These are phyloP conservation scores for Drosophila persimilis DNA, from an alignment of 1,140 invertebrate genomes.

Conservation along the genomic window DNA sequence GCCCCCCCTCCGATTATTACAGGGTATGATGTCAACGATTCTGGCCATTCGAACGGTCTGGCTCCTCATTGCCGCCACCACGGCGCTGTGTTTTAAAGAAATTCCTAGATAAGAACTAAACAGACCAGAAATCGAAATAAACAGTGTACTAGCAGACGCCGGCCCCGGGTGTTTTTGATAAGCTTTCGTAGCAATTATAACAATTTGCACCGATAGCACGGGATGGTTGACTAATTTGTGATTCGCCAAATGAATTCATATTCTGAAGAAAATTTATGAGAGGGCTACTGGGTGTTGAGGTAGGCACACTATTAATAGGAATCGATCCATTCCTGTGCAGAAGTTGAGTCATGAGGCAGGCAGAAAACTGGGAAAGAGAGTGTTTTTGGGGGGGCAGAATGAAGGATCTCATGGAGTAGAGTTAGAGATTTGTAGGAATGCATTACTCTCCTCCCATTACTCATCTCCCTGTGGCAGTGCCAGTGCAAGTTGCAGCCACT, in stretches of 20 bases:
- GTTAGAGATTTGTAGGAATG: too few species aligned
- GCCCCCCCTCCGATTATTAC: conserved; percentile 5
- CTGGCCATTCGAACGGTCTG: conserved; percentile 9
- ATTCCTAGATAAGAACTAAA: conserved; percentile 41
- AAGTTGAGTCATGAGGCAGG: conserved; percentile 20
- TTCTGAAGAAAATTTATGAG: conserved; percentile 45
- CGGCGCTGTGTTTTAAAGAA: conserved; percentile 34
- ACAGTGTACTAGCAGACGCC: conserved; percentile 9
- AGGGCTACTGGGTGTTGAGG: conserved; percentile 40
- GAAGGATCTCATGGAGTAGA: too few species aligned
- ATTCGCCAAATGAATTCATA: conserved; percentile 20
- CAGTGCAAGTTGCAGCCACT: conserved; percentile 37
- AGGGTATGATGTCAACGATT: conserved; percentile 54
- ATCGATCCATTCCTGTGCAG: conserved; percentile 20
- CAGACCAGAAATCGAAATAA: conserved; percentile 2
- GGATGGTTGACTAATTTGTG: conserved; percentile 36
- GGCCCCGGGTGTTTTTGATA: conserved; percentile 19
- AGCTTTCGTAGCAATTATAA: conserved; percentile 36
- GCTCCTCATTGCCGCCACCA: conserved; percentile 17
- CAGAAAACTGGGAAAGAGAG: neutral
- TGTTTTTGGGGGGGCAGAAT: too few species aligned
- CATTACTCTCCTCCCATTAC: neutral
- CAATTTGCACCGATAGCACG: conserved; percentile 26
- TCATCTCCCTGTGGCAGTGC: conserved; percentile 2
- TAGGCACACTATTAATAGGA: conserved; percentile 51